Evolutionary conservation across 2,797 vertebrate species (phyloP).

Genomic region (Taenioides sp.): DNA sequence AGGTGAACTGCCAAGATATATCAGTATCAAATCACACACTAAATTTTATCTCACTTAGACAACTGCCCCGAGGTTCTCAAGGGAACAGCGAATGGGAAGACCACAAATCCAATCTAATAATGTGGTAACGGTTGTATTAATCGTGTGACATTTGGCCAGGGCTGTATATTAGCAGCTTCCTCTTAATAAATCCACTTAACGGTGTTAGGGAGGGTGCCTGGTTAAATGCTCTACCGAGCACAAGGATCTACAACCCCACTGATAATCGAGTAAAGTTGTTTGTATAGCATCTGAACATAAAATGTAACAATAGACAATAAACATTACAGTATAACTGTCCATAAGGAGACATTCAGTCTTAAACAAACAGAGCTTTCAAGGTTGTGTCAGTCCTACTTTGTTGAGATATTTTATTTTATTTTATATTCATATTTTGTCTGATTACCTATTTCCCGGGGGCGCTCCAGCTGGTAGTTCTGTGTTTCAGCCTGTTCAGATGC

Average conservation of each 20-base stretch:
- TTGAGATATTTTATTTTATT: neutral
- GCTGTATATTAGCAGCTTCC: slow-evolving; percentile 41
- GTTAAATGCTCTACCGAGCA: slow-evolving; percentile 17
- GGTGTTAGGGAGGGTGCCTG: slow-evolving; percentile 16
- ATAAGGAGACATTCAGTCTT: too few species aligned
- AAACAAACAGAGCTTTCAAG: neutral
- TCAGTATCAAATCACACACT: slow-evolving; percentile 64
- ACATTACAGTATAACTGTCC: neutral
- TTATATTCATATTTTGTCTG: neutral
- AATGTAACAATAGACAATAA: neutral
- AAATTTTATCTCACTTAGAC: slow-evolving; percentile 59
- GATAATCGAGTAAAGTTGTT: neutral
- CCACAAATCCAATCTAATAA: slow-evolving; percentile 56
- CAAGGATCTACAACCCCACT: neutral
- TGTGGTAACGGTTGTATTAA: slow-evolving; percentile 45
- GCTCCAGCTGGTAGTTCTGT: slow-evolving; percentile 82
- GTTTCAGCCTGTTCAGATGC: slow-evolving; percentile 81
- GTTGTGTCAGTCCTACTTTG: neutral
- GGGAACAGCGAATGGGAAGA: slow-evolving; percentile 37
- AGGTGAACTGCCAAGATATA: slow-evolving; percentile 54
- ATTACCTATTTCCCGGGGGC: slow-evolving; percentile 76
- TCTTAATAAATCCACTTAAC: slow-evolving; percentile 18
- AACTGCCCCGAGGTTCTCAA: slow-evolving; percentile 48
- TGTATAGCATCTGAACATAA: neutral
- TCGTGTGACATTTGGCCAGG: slow-evolving; percentile 53